Evolutionary conservation across 1,140 invertebrate genomes (phyloP).

Genomic region (Acarapis woodi): DNA sequence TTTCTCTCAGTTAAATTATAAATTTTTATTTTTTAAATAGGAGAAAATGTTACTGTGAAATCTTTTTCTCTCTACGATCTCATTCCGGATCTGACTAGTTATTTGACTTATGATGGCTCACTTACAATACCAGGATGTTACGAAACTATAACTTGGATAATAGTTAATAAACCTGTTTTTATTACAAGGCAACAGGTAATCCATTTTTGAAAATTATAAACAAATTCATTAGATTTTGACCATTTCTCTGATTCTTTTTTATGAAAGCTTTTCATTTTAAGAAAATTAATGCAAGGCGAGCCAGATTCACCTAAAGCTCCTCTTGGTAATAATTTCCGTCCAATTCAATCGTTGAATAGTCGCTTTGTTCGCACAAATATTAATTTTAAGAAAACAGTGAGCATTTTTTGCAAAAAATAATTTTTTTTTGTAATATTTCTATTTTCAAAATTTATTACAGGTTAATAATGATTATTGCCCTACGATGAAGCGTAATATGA

Average conservation of each 20-base stretch:
- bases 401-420: slow-evolving; percentile 8
- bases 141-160: slow-evolving; percentile 49
- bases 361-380: slow-evolving; percentile 77
- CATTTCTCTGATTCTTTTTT: slow-evolving; percentile 2
- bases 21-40: not conserved
- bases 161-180: slow-evolving; percentile 57
- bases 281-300: slow-evolving; percentile 59
- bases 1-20: too few species aligned
- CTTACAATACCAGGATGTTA: slow-evolving; percentile 52
- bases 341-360: slow-evolving; percentile 57
- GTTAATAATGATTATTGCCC: not conserved
- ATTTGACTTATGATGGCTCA: slow-evolving; percentile 90
- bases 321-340: slow-evolving; percentile 70
- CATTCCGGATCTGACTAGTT: slow-evolving; percentile 56
- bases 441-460: not conserved
- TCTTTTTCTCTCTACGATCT: slow-evolving; percentile 35
- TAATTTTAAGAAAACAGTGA: slow-evolving; percentile 55
- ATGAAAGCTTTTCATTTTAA: slow-evolving; percentile 38
- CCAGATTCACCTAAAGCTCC: slow-evolving; percentile 50
- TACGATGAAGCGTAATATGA: slow-evolving; percentile 2
- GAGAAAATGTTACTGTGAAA: slow-evolving; percentile 7
- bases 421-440: not conserved
- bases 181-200: slow-evolving; percentile 19
- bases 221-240: not conserved
- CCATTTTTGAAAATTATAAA: not conserved